Evolutionary conservation across 2,888 invertebrate species (phyloP).

Genomic region (Cancer borealis): DNA sequence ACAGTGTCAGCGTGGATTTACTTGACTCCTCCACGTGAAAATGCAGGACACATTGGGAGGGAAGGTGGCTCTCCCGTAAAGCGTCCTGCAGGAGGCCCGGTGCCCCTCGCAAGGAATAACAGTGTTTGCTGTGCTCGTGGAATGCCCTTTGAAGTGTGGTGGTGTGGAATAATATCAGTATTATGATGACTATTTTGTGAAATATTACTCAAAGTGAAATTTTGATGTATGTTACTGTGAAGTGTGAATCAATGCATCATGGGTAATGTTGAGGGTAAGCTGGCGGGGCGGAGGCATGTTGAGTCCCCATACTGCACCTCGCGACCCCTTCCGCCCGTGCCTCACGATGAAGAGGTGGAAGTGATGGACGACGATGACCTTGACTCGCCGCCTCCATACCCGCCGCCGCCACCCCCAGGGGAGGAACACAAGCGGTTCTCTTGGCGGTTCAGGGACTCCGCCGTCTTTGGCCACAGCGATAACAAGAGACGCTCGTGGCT

Average conservation of each 20-base stretch:
- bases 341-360: conserved; percentile 60
- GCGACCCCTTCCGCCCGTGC: conserved; percentile 67
- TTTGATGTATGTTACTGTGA: conserved; percentile 35
- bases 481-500: conserved; percentile 72
- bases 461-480: conserved; percentile 72
- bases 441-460: conserved; percentile 70
- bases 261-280: conserved; percentile 70
- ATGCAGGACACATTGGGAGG: conserved; percentile 18
- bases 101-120: conserved; percentile 29
- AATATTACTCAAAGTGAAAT: conserved; percentile 50
- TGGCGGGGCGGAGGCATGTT: conserved; percentile 63
- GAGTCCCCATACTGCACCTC: conserved; percentile 68
- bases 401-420: conserved; percentile 68
- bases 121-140: not conserved
- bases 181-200: conserved; percentile 21
- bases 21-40: conserved; percentile 51
- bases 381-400: conserved; percentile 68
- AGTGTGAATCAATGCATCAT: conserved; percentile 57
- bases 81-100: conserved; percentile 43
- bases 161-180: conserved; percentile 44
- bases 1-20: conserved; percentile 44
- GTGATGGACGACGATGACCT: conserved; percentile 61
- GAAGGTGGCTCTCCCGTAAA: conserved; percentile 17
- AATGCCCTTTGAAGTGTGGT: conserved; percentile 31
- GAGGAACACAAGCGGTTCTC: conserved; percentile 64